Conservation (phyloP, 2,113 vertebrate species). For the Syrrhaptes paradoxus region DNA sequence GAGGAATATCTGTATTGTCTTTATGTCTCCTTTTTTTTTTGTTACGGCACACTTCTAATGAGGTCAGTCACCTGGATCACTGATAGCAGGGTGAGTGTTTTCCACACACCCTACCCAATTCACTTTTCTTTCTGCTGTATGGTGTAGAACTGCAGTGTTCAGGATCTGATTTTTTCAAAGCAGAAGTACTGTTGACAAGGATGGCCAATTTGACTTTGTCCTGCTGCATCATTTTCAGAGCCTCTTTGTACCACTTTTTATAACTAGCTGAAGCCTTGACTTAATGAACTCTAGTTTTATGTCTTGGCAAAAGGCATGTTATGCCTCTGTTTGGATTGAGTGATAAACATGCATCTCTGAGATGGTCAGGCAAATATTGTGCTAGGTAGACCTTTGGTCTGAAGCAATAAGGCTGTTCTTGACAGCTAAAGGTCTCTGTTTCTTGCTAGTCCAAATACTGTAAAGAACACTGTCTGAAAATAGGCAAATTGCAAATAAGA, state of each 20-base stretch:
- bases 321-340: neutral
- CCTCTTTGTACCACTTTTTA: neutral
- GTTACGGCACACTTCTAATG: neutral
- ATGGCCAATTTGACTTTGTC: neutral
- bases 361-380: neutral
- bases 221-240: neutral
- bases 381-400: neutral
- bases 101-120: neutral
- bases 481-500: neutral
- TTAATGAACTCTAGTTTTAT: neutral
- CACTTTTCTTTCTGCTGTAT: neutral
- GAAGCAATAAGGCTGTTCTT: neutral
- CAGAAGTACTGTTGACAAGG: neutral
- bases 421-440: neutral
- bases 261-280: neutral
- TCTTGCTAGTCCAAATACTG: neutral
- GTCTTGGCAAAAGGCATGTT: neutral
- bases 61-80: neutral
- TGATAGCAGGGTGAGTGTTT: neutral
- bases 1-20: neutral
- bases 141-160: neutral
- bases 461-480: neutral
- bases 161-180: neutral
- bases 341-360: neutral
- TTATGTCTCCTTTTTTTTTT: neutral